Percentiles rank a stretch among this genome's conserved stretches.
Conservation (phyloP, 2,113 vertebrate species). For the Chamaetylas fuelleborni region DNA sequence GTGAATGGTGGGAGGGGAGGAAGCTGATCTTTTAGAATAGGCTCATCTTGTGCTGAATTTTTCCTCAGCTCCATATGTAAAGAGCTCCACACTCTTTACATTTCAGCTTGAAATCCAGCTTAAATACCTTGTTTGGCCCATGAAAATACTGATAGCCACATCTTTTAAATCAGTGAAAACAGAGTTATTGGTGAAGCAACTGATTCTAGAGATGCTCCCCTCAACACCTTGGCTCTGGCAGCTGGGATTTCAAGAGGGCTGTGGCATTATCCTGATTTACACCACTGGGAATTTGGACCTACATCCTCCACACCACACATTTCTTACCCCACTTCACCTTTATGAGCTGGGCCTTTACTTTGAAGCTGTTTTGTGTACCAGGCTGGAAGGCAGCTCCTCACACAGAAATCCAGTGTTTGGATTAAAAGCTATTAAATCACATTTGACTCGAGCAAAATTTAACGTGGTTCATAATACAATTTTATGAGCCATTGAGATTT, state of each 20-base stretch:
- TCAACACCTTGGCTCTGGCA: neutral
- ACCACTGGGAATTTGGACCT: neutral
- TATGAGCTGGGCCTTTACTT: neutral
- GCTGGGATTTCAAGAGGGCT: neutral
- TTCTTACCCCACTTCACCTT: constrained; percentile 12
- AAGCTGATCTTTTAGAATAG: neutral
- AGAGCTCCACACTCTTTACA: neutral
- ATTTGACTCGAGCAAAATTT: constrained; percentile 41
- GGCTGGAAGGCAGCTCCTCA: neutral
- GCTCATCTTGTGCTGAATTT: neutral
- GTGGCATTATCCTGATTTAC: neutral
- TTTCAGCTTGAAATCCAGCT: neutral
- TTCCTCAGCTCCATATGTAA: neutral
- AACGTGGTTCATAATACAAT: constrained; percentile 35
- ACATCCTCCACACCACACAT: neutral
- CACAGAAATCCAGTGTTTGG: constrained; percentile 17
- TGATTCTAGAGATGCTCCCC: neutral
- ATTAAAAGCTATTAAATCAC: constrained; percentile 54
- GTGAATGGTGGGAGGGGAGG: neutral
- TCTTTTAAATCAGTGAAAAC: neutral
- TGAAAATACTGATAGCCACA: neutral
- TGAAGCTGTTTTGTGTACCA: constrained; percentile 2
- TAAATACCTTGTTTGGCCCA: neutral
- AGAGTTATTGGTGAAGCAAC: neutral
- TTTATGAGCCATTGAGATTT: constrained; percentile 65